Percentiles rank a stretch among this genome's conserved stretches.
Evolutionary conservation across 2,888 invertebrate genomes (phyloP).

Genomic region (Pachydiplax longipennis): DNA sequence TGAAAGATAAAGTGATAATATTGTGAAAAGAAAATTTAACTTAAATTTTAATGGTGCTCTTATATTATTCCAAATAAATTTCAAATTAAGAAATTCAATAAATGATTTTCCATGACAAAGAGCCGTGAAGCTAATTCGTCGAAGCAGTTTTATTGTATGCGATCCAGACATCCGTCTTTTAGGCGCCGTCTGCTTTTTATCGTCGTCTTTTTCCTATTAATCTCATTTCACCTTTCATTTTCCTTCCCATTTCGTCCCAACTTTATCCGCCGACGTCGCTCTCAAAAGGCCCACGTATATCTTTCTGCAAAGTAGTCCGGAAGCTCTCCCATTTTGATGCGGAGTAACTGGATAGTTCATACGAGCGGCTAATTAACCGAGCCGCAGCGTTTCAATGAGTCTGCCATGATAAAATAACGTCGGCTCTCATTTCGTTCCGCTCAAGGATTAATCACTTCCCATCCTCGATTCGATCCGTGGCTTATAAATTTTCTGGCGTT

Average conservation of each 20-base stretch:
- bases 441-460: not conserved
- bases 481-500: not conserved
- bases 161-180: too few species aligned
- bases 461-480: not conserved
- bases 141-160: too few species aligned
- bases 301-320: not conserved
- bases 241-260: not conserved
- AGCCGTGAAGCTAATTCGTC: too few species aligned
- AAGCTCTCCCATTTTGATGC: not conserved
- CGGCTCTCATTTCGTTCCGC: not conserved
- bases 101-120: too few species aligned
- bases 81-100: too few species aligned
- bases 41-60: too few species aligned
- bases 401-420: not conserved
- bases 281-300: not conserved
- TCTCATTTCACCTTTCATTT: not conserved
- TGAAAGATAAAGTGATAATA: too few species aligned
- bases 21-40: too few species aligned
- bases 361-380: not conserved
- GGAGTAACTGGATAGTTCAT: not conserved
- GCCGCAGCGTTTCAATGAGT: not conserved
- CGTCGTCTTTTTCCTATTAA: not conserved
- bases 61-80: too few species aligned
- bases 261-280: not conserved
- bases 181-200: not conserved